A percentile compares a stretch with the other conserved stretches of the same genome.
Evolutionary conservation across 2,797 vertebrate species (phyloP).

Genomic region (Pogonophryne albipinna): DNA sequence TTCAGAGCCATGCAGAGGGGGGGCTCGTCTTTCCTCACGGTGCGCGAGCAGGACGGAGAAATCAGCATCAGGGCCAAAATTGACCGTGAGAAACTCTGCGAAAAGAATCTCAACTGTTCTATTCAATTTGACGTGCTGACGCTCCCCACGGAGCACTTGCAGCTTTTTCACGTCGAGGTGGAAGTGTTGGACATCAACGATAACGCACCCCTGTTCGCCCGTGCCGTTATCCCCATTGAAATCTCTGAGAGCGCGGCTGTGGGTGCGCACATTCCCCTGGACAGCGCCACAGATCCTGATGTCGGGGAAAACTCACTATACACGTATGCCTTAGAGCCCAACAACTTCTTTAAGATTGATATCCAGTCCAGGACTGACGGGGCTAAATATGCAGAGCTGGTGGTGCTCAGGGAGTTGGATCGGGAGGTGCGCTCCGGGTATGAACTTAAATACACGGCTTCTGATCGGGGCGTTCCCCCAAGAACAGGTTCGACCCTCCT

Average conservation of each 20-base stretch:
- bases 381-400: conserved; percentile 94
- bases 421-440: conserved; percentile 91
- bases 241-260: conserved; percentile 95
- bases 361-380: conserved; percentile 94
- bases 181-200: conserved; percentile 98
- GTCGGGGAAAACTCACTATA: conserved; percentile 95
- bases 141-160: conserved; percentile 95
- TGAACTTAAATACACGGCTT: conserved; percentile 94
- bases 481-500: conserved; percentile 92
- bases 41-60: conserved; percentile 94
- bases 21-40: conserved; percentile 87
- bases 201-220: conserved; percentile 94
- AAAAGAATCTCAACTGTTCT: conserved; percentile 95
- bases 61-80: conserved; percentile 94
- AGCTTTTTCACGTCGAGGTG: conserved; percentile 95
- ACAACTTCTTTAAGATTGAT: conserved; percentile 92
- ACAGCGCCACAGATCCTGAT: conserved; percentile 96
- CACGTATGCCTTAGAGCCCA: conserved; percentile 91
- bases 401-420: conserved; percentile 93
- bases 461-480: conserved; percentile 93
- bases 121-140: conserved; percentile 97
- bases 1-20: conserved; percentile 95
- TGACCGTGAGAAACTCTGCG: conserved; percentile 96
- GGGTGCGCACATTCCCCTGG: conserved; percentile 94
- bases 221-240: conserved; percentile 93